Percentiles rank a stretch among this genome's conserved stretches.
These are phyloP conservation scores for Cercopithecus mona DNA, from an alignment of 2,113 vertebrate genomes.

Conservation along the genomic window DNA sequence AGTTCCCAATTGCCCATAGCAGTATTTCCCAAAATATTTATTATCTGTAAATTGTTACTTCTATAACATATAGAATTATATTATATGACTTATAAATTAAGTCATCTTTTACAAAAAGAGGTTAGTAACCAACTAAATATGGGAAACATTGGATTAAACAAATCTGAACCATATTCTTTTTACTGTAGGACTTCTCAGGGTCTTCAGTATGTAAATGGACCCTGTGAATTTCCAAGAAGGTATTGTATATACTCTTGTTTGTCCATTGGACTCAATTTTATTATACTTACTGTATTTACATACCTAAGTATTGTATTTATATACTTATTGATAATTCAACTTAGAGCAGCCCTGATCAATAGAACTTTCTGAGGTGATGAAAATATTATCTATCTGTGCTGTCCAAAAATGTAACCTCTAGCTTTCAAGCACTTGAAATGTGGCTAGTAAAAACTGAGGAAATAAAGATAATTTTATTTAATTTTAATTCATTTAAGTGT, in stretches of 20 bases:
- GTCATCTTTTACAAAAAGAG: background rate
- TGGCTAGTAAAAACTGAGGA: background rate
- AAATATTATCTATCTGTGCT: background rate
- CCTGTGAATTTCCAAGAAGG: background rate
- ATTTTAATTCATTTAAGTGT: background rate
- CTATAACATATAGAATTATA: background rate
- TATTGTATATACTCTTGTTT: background rate
- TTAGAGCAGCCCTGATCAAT: background rate
- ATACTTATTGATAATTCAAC: background rate
- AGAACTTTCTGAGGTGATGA: background rate
- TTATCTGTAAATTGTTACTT: background rate
- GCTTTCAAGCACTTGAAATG: background rate
- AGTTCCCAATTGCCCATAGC: background rate
- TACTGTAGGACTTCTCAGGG: background rate
- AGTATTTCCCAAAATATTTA: background rate
- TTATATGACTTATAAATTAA: background rate
- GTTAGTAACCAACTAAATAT: background rate
- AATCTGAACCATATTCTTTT: background rate
- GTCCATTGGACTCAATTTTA: background rate
- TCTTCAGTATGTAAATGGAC: background rate
- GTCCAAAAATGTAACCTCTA: background rate
- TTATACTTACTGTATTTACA: background rate
- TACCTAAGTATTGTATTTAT: too few species aligned
- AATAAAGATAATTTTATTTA: background rate
- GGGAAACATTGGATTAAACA: background rate